phyloP scores from a whole-genome alignment of 2,888 invertebrate species.

The Perizoma flavofasciatum region DNA sequence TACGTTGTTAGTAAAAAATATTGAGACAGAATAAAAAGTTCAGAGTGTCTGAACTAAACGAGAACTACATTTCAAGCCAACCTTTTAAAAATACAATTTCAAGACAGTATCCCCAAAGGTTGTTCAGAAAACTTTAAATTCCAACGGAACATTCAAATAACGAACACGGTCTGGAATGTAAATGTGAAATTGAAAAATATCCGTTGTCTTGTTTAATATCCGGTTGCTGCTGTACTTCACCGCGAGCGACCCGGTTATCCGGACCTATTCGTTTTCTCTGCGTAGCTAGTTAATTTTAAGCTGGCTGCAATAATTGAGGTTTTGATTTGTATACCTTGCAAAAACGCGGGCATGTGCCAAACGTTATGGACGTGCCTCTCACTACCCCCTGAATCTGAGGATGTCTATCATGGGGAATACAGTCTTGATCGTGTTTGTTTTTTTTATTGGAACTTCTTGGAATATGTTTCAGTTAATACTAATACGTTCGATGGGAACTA shows the following conservation, averaged over 20 bases:
- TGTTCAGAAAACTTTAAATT: slow-evolving; percentile 17
- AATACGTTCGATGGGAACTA: too few relatives aligned
- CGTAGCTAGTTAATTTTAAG: slow-evolving; percentile 1
- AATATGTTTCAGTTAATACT: too few relatives aligned
- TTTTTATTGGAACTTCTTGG: too few relatives aligned
- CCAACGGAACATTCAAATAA: slow-evolving; percentile 22
- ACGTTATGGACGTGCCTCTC: too few relatives aligned
- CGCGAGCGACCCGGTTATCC: slow-evolving; percentile 8
- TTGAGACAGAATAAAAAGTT: too few relatives aligned
- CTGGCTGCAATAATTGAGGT: too few relatives aligned
- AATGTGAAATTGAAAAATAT: slow-evolving; percentile 32
- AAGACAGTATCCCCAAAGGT: slow-evolving; percentile 3
- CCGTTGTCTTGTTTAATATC: slow-evolving; percentile 33
- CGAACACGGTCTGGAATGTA: slow-evolving; percentile 21
- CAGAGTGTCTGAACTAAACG: neutral
- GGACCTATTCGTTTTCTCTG: slow-evolving; percentile 14
- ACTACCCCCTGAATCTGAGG: too few relatives aligned
- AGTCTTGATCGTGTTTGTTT: too few relatives aligned
- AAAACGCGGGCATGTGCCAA: too few relatives aligned
- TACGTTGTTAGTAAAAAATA: too few relatives aligned
- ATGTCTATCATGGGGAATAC: too few relatives aligned
- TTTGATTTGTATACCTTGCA: too few relatives aligned
- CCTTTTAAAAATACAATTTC: slow-evolving; percentile 20
- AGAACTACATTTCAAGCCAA: slow-evolving; percentile 3
- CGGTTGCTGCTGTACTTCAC: slow-evolving; percentile 24